Evolutionary conservation across 2,888 invertebrate genomes (phyloP).

Genomic region (Bombylius discolor): DNA sequence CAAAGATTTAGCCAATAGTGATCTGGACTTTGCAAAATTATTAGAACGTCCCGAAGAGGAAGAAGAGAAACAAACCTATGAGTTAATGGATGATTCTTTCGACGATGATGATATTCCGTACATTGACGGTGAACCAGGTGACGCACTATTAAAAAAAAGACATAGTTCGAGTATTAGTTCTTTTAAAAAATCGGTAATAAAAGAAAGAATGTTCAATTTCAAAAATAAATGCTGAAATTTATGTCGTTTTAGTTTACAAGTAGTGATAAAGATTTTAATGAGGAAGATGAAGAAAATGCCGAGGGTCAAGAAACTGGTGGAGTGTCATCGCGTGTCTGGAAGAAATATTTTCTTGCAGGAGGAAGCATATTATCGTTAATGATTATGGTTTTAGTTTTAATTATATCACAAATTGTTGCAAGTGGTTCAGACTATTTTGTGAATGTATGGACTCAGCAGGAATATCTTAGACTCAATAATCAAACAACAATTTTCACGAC

Average conservation of each 20-base stretch:
- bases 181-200: slow-evolving; percentile 25
- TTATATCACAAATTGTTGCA: slow-evolving; percentile 43
- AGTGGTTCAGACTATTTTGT: slow-evolving; percentile 51
- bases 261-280: not conserved
- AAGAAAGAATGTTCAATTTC: too few relatives aligned
- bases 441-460: slow-evolving; percentile 43
- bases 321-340: slow-evolving; percentile 34
- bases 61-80: slow-evolving; percentile 8
- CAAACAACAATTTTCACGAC: slow-evolving; percentile 27
- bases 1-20: slow-evolving; percentile 37
- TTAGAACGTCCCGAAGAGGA: slow-evolving; percentile 31
- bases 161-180: slow-evolving; percentile 21
- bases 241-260: not conserved
- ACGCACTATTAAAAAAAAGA: slow-evolving; percentile 25
- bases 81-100: slow-evolving; percentile 14
- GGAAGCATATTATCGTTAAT: slow-evolving; percentile 38
- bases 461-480: slow-evolving; percentile 25
- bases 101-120: slow-evolving; percentile 36
- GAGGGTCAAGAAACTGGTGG: slow-evolving; percentile 37
- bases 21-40: slow-evolving; percentile 41
- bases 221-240: not conserved
- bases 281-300: slow-evolving; percentile 20
- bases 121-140: slow-evolving; percentile 32
- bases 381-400: slow-evolving; percentile 37
- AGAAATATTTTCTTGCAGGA: slow-evolving; percentile 39